Evolutionary conservation across 2,797 vertebrate species (phyloP).

Genomic region (Hapalemur alaotrensis): DNA sequence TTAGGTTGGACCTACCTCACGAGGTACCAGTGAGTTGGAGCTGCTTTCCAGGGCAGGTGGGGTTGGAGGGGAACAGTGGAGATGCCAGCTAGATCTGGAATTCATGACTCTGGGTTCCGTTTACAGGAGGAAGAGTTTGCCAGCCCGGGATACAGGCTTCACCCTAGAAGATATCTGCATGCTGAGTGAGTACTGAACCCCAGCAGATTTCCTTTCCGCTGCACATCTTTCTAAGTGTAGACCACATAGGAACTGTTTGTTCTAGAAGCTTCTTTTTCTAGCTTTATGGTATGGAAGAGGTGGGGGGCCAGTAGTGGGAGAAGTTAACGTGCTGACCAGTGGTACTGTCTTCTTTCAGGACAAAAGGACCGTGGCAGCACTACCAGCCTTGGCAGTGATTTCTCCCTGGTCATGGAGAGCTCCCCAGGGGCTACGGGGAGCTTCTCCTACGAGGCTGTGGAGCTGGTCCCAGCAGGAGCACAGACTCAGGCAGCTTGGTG

Average conservation of each 20-base stretch:
- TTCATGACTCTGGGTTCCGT: neutral
- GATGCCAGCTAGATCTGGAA: neutral
- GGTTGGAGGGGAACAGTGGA: neutral
- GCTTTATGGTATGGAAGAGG: neutral
- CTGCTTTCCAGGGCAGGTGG: neutral
- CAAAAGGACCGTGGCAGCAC: conserved; percentile 93
- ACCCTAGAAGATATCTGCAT: conserved; percentile 95
- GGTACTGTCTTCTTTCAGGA: conserved; percentile 83
- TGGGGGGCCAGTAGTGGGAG: neutral
- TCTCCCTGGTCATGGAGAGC: conserved; percentile 95
- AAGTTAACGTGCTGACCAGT: neutral
- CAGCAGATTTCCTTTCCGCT: neutral
- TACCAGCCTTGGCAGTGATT: conserved; percentile 96
- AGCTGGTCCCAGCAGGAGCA: conserved; percentile 88
- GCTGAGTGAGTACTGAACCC: conserved; percentile 88
- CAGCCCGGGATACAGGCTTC: conserved; percentile 91
- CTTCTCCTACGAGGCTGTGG: conserved; percentile 89
- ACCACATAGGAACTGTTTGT: neutral
- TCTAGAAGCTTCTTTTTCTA: neutral
- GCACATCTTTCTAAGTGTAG: neutral
- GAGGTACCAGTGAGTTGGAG: neutral
- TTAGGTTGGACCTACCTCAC: neutral
- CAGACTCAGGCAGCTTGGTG: conserved; percentile 89
- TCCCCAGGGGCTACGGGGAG: conserved; percentile 88
- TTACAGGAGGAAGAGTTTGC: conserved; percentile 94